These are phyloP conservation scores for Zygogramma bicolorata DNA, from an alignment of 2,888 invertebrate genomes.

Conservation along the genomic window DNA sequence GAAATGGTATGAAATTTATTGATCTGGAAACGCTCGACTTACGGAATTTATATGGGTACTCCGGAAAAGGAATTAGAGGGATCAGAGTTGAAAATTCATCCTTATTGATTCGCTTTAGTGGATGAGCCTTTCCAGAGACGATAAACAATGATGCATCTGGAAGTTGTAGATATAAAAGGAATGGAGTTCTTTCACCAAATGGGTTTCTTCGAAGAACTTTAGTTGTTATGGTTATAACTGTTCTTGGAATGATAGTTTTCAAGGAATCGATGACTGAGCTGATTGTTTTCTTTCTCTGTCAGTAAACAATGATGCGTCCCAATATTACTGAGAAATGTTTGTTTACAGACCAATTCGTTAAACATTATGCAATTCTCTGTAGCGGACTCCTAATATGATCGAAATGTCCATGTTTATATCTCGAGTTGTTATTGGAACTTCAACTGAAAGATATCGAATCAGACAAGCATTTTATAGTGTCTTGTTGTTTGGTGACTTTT, in stretches of 20 bases:
- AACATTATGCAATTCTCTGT: too few species aligned
- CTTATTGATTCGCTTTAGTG: not conserved
- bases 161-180: too few species aligned
- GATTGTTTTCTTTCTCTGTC: not conserved
- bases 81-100: not conserved
- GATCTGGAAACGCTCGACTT: conserved; percentile 9
- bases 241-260: not conserved
- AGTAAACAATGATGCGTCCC: not conserved
- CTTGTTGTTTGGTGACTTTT: too few species aligned
- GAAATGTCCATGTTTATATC: too few species aligned
- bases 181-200: not conserved
- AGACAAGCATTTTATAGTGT: too few species aligned
- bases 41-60: conserved; percentile 4
- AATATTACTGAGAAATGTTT: not conserved
- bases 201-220: not conserved
- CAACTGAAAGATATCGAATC: too few species aligned
- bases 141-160: too few species aligned
- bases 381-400: too few species aligned
- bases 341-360: too few species aligned
- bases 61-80: not conserved
- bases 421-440: too few species aligned
- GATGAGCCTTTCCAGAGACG: not conserved
- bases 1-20: conserved; percentile 6
- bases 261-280: not conserved
- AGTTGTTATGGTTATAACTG: not conserved